phyloP scores from a whole-genome alignment of 2,113 vertebrate species.

The Isichthys henryi region DNA sequence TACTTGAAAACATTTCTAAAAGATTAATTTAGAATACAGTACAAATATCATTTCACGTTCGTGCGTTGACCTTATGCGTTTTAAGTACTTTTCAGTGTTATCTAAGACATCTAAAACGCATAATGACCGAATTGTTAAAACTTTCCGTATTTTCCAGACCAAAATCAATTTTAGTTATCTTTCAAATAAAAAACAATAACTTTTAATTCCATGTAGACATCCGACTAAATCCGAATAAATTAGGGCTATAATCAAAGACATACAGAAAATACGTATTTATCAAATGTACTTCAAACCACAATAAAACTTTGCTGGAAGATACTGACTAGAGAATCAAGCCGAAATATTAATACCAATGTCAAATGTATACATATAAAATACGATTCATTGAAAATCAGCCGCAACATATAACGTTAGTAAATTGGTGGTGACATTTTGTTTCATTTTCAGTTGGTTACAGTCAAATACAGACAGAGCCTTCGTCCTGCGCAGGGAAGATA shows the following conservation, averaged over 20 bases:
- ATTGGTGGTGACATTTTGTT: not conserved
- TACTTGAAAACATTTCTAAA: not conserved
- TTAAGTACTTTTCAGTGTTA: not conserved
- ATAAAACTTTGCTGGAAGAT: not conserved
- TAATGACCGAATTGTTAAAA: not conserved
- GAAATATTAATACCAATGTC: not conserved
- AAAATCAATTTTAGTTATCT: not conserved
- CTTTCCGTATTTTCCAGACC: not conserved
- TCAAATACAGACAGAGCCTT: not conserved
- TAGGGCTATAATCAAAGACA: not conserved
- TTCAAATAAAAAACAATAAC: not conserved
- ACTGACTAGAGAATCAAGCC: not conserved
- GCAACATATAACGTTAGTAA: not conserved
- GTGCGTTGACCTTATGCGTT: not conserved
- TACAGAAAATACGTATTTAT: not conserved
- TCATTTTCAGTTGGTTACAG: not conserved
- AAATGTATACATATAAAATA: not conserved
- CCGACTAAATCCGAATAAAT: not conserved
- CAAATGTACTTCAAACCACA: not conserved
- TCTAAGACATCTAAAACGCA: not conserved
- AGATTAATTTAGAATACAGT: not conserved
- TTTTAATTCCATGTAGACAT: not conserved
- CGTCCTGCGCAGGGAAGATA: not conserved
- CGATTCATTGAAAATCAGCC: not conserved
- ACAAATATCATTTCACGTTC: not conserved